Base-by-base conservation (phyloP, 1,140 invertebrate species). In the Ostrea edulis region DNA sequence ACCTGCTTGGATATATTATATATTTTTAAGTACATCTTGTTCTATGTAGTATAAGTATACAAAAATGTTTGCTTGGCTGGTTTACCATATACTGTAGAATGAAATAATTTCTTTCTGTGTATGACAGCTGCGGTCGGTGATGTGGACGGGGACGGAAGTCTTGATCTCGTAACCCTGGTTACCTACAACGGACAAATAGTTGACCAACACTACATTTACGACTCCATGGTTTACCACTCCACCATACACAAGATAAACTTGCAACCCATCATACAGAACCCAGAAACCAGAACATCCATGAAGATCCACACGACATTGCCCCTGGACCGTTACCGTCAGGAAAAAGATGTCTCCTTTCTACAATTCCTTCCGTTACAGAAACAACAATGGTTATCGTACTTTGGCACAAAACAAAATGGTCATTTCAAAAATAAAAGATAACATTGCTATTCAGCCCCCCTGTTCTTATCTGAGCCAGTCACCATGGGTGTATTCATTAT, bases 81-180 rank as follows among this genome's bases (percentile, higher is more conserved):
- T 44, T 44, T 44, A 44, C 35, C 2, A 5, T 44, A 44, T 44
- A 44, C 35, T 5, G 35, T 44, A 44, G 5, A 44, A 44, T 44
- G 35, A 44, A 54, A 25, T 55, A 55, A 17, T 55, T 17, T 55
- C 2, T 55, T 55, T 55, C n/a, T 62, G 17, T 62, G 14, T 29
- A 29, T 29, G 8, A 25, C 29, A 92, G 91, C 86, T 71, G 90
- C 89, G 44, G 68, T 92, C 22, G 90, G 89, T 12, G 91, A 92
- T 81, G 87, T 91, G 17, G 90, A 92, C 84, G 91, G 90, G 0
- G 91, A 92, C 88, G 90, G 90, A 11, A 44, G 85, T 29, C n/a
- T 87, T 25, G 91, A 92, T 86, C 22, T 91, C n/a, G 88, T 92
- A 25, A 84, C 82, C 29, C 9, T 90, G 25, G 71, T 86, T 20